Base-by-base conservation (phyloP, 2,797 vertebrate genomes). In the Gila robusta region DNA sequence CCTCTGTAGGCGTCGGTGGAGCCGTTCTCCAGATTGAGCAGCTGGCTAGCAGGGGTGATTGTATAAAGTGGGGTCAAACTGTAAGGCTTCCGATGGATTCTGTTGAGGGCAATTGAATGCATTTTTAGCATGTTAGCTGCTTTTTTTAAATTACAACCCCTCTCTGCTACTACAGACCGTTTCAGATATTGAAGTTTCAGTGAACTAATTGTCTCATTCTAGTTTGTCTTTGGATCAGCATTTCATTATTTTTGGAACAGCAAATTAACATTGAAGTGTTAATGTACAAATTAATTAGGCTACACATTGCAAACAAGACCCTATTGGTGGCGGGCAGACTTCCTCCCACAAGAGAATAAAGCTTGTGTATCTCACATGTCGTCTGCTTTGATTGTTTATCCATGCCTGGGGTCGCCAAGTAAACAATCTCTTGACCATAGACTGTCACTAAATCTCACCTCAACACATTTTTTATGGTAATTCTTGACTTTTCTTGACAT, bases 311-410 rank as follows among this genome's bases (percentile, higher is more conserved):
- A 73, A 73, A 84, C 69, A 78, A 83, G 76, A 86, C 82, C 47
- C 17, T 37, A 16, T 62, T 54, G 64, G 52, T 69, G 87, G 85
- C 93, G 94, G 92, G 93, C 92, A 94, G 91, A 92, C 92, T 91
- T 92, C 92, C 54, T 91, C 72, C 81, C 69, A 54, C 92, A 88
- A 93, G 96, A 96, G 94, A 93, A 95, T 91, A 96, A 94, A 95
- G 94, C 91, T 94, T 93, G 79, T 95, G 93, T 94, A 94, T 96
- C 95, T 95, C 93, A 88, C 93, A 88, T 91, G 87, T 96, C 95
- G 92, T 93, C 96, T 92, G 92, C 92, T 94, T 82, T 89, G 91
- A 87, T 93, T 95, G 95, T 95, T 96, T 96, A 94, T 93, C 94
- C 93, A 92, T 81, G 19, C 89, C 94, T 90, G 88, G 89, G 94